Evolutionary conservation across 92 coral and sea anemone genomes (phyloP).

Genomic region (Umimayanthus chanpuru): DNA sequence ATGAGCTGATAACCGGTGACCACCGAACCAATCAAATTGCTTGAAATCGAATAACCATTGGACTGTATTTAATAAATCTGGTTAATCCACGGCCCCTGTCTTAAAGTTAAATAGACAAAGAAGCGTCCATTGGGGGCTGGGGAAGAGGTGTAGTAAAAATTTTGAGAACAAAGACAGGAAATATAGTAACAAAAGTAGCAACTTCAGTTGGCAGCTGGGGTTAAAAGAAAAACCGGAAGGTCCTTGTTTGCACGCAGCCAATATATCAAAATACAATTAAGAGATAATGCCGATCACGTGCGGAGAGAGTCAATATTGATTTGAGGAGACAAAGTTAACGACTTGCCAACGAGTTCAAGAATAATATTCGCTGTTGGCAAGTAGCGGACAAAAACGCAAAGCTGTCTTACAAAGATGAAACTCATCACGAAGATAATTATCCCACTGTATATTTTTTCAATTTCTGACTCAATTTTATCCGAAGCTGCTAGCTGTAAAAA

Average conservation of each 20-base stretch:
- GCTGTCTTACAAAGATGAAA: not conserved
- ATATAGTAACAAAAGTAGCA: too few species aligned
- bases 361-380: constrained; percentile 11
- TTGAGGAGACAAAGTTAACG: not conserved
- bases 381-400: not conserved
- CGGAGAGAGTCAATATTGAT: constrained; percentile 23
- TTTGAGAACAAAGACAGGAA: not conserved
- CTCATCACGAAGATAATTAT: not conserved
- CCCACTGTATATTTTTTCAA: not conserved
- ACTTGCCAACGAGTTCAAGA: not conserved
- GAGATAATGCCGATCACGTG: constrained; percentile 22
- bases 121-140: too few species aligned
- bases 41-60: too few species aligned
- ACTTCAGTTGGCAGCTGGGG: not conserved
- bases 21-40: too few species aligned
- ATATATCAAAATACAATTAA: not conserved
- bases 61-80: too few species aligned
- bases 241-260: not conserved
- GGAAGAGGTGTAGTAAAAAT: too few species aligned
- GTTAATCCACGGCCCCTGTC: too few species aligned
- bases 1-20: too few species aligned
- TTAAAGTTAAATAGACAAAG: too few species aligned
- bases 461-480: not conserved
- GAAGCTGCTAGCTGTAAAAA: not conserved
- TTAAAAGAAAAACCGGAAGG: not conserved